Evolutionary conservation across 2,888 invertebrate genomes (phyloP), one percentile per base, ranked within the genome.

Genomic region (Callimorpha dominula): DNA sequence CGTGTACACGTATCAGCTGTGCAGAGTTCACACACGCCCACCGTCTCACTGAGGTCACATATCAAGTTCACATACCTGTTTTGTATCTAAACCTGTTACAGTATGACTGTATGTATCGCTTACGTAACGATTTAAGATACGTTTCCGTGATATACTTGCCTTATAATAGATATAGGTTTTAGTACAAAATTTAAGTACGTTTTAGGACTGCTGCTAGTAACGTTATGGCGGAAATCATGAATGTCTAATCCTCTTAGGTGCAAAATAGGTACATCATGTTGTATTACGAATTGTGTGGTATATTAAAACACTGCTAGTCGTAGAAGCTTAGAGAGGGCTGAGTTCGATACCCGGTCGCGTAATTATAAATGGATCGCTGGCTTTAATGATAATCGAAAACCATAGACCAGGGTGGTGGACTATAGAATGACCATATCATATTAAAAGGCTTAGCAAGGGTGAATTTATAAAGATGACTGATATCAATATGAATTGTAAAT

Each of bases 31-130:
- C 73, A 85, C 87, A 90, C 90, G 81, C 80, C 78, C 87, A 86
- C 87, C 87, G 91, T 91, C 88, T 85, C 81, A 73, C 81, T 85
- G 91, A 94, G 94, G 94, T 94, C 94, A 94, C 91, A 91, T 87
- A 91, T 91, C 94, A 94, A 94, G 94, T 94, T 94, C 94, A 93
- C 87, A 88, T 89, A 88, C 92, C 88, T 87, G 89, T 89, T 89
- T 88, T 86, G 86, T 86, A 86, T 87, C 85, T 86, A 85, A 91
- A 92, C 91, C 90, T 85, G 90, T 90, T 88, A 77, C 81, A 81
- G 83, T 83, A 86, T 85, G 86, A 85, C 81, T 84, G 83, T 82
- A 82, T 84, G 81, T 79, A 75, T 79, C 84, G 80, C 81, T 87
- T 86, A 86, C 85, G 81, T 85, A 86, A 86, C 68, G 62, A 67